Percentiles rank a stretch among this genome's conserved stretches.
These are phyloP conservation scores for Trachurus trachurus DNA, from an alignment of 2,797 vertebrate genomes.

Conservation along the genomic window DNA sequence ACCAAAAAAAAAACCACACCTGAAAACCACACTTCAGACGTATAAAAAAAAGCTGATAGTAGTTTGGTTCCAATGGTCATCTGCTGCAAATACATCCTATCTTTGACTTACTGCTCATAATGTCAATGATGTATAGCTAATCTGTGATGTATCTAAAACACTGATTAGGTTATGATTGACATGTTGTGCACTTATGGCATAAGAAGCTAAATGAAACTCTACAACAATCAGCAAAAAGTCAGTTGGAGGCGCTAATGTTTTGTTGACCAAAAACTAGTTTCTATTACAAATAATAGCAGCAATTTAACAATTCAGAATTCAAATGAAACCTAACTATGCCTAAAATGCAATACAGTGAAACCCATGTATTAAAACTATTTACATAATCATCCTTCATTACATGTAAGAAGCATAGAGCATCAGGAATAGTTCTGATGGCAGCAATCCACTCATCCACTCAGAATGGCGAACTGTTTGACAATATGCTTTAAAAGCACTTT, in stretches of 20 bases:
- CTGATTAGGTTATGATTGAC: neutral
- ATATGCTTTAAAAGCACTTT: too few relatives aligned
- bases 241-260: neutral
- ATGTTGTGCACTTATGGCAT: neutral
- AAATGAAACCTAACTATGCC: neutral
- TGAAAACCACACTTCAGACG: neutral
- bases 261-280: neutral
- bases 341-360: neutral
- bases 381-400: neutral
- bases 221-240: neutral
- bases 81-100: neutral
- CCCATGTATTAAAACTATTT: slow-evolving; percentile 7
- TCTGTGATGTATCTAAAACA: neutral
- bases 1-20: neutral
- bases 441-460: neutral
- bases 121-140: neutral
- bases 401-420: neutral
- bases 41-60: neutral
- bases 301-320: neutral
- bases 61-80: neutral
- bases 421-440: neutral
- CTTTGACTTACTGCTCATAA: neutral
- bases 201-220: neutral
- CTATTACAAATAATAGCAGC: neutral
- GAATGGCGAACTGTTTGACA: neutral